Percentiles rank a stretch among this genome's conserved stretches.
Conservation (phyloP, 2,797 vertebrate species). For the Eutrigla gurnardus region DNA sequence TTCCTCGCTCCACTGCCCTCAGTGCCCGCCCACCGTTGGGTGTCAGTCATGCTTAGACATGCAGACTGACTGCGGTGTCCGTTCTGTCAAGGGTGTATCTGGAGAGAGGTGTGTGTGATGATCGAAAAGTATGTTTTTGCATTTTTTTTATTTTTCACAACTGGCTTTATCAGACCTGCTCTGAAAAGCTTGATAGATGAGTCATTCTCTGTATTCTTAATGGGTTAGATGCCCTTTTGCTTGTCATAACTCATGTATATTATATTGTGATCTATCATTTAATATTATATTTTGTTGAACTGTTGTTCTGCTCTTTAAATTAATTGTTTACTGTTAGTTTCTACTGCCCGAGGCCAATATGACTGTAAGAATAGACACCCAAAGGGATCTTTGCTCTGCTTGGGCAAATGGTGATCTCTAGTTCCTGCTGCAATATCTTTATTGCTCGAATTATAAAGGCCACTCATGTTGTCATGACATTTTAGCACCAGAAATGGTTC, state of each 20-base stretch:
- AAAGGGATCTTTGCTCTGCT: not conserved
- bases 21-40: conserved; percentile 72
- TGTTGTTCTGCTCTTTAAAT: not conserved
- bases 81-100: conserved; percentile 26
- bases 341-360: not conserved
- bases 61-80: conserved; percentile 55
- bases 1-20: conserved; percentile 79
- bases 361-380: not conserved
- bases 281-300: too few species aligned
- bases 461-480: conserved; percentile 50
- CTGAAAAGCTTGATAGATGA: too few species aligned
- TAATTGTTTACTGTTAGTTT: not conserved
- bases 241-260: too few species aligned
- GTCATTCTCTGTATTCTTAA: too few species aligned
- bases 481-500: conserved; percentile 38
- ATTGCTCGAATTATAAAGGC: conserved; percentile 35
- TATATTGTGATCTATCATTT: too few species aligned
- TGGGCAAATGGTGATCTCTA: not conserved
- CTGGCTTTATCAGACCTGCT: too few species aligned
- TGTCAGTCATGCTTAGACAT: conserved; percentile 81
- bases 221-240: too few species aligned
- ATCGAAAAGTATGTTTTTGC: conserved; percentile 13
- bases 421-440: conserved; percentile 16
- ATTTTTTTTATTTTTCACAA: not conserved
- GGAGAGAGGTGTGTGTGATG: conserved; percentile 24